Conservation (phyloP, 2,797 vertebrate genomes). For the Cryptoblepharus egeriae region DNA sequence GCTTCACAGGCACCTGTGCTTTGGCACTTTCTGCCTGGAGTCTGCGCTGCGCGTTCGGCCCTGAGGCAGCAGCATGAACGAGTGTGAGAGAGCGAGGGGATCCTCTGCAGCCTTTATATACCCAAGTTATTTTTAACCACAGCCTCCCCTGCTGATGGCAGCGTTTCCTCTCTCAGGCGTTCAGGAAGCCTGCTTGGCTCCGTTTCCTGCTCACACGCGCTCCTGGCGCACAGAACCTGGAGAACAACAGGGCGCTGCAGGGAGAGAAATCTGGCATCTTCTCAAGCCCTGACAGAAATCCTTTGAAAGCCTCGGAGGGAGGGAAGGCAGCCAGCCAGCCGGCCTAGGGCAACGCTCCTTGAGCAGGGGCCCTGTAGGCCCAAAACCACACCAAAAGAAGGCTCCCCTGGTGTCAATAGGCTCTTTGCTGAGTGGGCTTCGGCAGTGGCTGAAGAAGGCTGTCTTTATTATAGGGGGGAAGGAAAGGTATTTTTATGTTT, state of each 20-base stretch:
- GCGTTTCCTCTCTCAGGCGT: conserved; percentile 88
- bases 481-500: not conserved
- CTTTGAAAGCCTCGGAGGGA: conserved; percentile 73
- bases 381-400: conserved; percentile 48
- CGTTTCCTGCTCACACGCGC: conserved; percentile 91
- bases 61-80: conserved; percentile 69
- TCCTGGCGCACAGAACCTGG: conserved; percentile 84
- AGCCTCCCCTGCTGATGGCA: conserved; percentile 89
- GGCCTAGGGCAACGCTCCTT: conserved; percentile 61
- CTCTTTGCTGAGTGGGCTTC: conserved; percentile 18
- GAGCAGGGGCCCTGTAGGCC: conserved; percentile 63
- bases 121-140: conserved; percentile 95
- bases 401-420: conserved; percentile 53
- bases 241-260: conserved; percentile 89
- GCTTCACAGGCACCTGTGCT: conserved; percentile 63
- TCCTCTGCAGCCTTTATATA: conserved; percentile 90
- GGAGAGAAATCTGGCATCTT: conserved; percentile 71
- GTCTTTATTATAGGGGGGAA: not conserved
- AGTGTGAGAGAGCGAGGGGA: conserved; percentile 82
- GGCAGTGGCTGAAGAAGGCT: not conserved
- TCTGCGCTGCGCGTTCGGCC: conserved; percentile 38
- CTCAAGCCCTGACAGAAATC: conserved; percentile 78
- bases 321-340: conserved; percentile 71
- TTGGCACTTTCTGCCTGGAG: not conserved
- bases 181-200: conserved; percentile 94